Evolutionary conservation across 2,113 vertebrate genomes (phyloP).

Genomic region (Xyrauchen texanus): DNA sequence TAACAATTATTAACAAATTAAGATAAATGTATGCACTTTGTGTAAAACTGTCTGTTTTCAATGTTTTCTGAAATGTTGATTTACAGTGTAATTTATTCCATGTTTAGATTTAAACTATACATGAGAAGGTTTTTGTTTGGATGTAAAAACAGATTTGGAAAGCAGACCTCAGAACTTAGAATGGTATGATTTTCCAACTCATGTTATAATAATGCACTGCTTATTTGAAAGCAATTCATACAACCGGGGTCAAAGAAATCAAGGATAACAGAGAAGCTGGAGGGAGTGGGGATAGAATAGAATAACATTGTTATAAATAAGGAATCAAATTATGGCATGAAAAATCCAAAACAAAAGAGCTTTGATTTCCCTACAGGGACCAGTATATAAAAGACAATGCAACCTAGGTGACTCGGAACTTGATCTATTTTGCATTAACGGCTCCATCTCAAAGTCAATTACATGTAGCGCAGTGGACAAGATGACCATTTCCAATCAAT

Average conservation of each 20-base stretch:
- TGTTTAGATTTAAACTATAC: not conserved
- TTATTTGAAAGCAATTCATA: not conserved
- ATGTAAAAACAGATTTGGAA: not conserved
- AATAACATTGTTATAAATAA: not conserved
- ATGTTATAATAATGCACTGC: not conserved
- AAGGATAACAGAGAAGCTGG: not conserved
- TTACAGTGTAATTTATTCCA: not conserved
- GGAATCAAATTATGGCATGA: not conserved
- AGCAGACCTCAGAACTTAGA: not conserved
- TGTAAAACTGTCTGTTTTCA: no score
- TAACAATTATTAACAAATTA: no score
- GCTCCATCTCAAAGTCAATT: conserved; percentile 40
- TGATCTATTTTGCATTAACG: conserved; percentile 59
- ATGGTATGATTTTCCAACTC: not conserved
- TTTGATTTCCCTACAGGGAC: not conserved
- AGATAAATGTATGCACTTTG: no score
- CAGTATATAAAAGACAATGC: conserved; percentile 4
- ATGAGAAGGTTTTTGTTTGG: not conserved
- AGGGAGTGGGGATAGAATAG: not conserved
- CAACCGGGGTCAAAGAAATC: not conserved
- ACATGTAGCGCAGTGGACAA: not conserved
- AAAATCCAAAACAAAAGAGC: conserved; percentile 8
- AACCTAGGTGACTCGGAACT: conserved; percentile 4
- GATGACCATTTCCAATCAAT: conserved; percentile 1
- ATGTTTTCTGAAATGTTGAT: not conserved